Evolutionary conservation across 2,888 invertebrate genomes (phyloP).

Genomic region (Ophion obscuratus): DNA sequence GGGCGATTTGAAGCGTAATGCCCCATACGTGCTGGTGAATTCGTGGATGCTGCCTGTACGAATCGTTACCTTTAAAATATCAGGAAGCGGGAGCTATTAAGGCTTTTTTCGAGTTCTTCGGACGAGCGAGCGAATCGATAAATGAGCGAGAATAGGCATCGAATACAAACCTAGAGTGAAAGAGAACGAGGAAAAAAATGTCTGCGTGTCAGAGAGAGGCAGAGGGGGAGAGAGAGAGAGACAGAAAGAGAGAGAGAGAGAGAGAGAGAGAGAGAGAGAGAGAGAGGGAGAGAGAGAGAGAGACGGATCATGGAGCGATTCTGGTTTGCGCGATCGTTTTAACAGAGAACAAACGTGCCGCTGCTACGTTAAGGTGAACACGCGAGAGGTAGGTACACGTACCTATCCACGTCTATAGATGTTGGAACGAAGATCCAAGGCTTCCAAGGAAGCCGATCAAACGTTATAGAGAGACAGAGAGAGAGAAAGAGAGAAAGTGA

Average conservation of each 20-base stretch:
- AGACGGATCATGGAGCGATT: conserved; percentile 51
- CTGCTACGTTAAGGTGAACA: conserved; percentile 64
- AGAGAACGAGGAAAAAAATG: conserved; percentile 33
- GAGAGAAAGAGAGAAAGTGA: conserved; percentile 36
- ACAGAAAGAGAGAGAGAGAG: conserved; percentile 32
- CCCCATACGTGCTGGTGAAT: conserved; percentile 18
- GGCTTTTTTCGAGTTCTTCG: conserved; percentile 58
- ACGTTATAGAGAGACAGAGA: conserved; percentile 40
- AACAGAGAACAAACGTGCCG: conserved; percentile 70
- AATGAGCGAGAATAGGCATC: conserved; percentile 14
- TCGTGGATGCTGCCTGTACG: conserved; percentile 9
- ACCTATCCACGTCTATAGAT: conserved; percentile 64
- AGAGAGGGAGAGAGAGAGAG: conserved; percentile 22
- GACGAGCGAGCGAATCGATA: conserved; percentile 53
- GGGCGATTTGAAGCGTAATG: background rate
- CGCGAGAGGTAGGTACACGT: conserved; percentile 71
- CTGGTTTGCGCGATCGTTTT: conserved; percentile 60
- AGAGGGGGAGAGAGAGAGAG: conserved; percentile 22
- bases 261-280: conserved; percentile 35
- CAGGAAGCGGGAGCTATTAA: conserved; percentile 58
- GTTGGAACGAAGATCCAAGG: conserved; percentile 66
- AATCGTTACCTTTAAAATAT: conserved; percentile 62
- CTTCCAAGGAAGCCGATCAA: conserved; percentile 66
- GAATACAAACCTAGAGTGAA: conserved; percentile 16
- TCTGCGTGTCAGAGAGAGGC: conserved; percentile 19